These are phyloP conservation scores for Drosophila borealis DNA, from an alignment of 2,888 invertebrate genomes.

Conservation along the genomic window DNA sequence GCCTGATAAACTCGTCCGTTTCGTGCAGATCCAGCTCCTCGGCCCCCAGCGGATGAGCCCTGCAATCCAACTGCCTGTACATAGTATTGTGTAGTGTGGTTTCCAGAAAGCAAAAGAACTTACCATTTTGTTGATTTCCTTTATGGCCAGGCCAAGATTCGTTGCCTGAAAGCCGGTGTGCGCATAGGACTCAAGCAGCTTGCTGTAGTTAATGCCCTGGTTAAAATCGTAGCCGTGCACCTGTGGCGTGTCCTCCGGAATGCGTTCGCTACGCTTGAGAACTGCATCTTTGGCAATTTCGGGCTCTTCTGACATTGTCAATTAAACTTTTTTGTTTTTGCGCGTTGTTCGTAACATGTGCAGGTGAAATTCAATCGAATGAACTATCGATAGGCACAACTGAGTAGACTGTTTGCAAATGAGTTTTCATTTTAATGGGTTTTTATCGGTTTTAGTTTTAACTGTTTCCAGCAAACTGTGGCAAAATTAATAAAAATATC, in stretches of 20 bases:
- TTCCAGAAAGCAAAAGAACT: slow-evolving; percentile 26
- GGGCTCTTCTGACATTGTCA: slow-evolving; percentile 78
- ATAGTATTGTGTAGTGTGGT: slow-evolving; percentile 17
- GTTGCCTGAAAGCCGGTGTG: slow-evolving; percentile 99
- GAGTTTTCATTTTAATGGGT: neutral
- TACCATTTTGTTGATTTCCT: slow-evolving; percentile 97
- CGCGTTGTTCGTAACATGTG: slow-evolving; percentile 39
- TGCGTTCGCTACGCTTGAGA: slow-evolving; percentile 88
- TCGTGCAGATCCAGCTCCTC: slow-evolving; percentile 89
- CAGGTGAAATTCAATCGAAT: neutral
- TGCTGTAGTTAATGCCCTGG: slow-evolving; percentile 93
- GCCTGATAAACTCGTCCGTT: slow-evolving; percentile 92
- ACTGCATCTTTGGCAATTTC: slow-evolving; percentile 90
- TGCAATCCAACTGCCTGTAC: slow-evolving; percentile 87
- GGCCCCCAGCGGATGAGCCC: slow-evolving; percentile 88
- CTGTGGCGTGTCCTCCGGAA: slow-evolving; percentile 88
- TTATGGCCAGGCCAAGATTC: slow-evolving; percentile 95
- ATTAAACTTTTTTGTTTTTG: slow-evolving; percentile 19
- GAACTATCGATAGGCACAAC: slow-evolving; percentile 5
- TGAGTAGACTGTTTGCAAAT: neutral
- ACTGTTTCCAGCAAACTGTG: neutral
- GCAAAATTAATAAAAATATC: neutral
- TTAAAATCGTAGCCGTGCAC: slow-evolving; percentile 98
- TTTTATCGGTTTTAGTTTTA: neutral
- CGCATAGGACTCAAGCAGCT: slow-evolving; percentile 91